A percentile compares a stretch with the other conserved stretches of the same genome.
phyloP scores from a whole-genome alignment of 2,113 vertebrate genomes.

The Ctenomys sociabilis region DNA sequence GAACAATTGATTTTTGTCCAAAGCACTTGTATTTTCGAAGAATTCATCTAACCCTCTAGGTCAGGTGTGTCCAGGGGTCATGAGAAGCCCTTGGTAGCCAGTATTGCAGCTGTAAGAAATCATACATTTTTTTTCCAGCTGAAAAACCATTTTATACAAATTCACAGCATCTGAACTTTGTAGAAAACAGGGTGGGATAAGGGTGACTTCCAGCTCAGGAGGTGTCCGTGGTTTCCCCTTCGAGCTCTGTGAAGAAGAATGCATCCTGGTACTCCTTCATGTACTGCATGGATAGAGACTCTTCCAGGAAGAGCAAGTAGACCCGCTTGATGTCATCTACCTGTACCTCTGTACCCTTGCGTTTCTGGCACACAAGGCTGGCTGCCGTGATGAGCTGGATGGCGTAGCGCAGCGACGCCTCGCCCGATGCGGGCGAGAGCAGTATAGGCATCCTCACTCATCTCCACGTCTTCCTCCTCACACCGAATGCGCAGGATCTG shows the following conservation, averaged over 20 bases:
- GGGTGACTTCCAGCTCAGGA: slow-evolving; percentile 67
- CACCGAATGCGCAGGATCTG: slow-evolving; percentile 97
- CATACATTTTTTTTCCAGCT: background rate
- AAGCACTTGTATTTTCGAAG: slow-evolving; percentile 31
- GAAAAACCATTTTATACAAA: too few species aligned
- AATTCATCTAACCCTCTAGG: background rate
- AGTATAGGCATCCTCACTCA: slow-evolving; percentile 93
- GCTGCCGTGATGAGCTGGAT: slow-evolving; percentile 96
- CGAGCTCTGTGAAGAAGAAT: slow-evolving; percentile 95
- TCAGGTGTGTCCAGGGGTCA: background rate
- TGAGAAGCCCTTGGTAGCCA: background rate
- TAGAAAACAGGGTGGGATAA: background rate
- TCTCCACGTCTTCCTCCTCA: slow-evolving; percentile 95
- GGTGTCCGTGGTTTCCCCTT: slow-evolving; percentile 85
- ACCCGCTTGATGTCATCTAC: slow-evolving; percentile 95
- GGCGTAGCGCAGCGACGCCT: slow-evolving; percentile 94
- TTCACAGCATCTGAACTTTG: slow-evolving; percentile 70
- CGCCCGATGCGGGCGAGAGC: slow-evolving; percentile 94
- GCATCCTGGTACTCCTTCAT: slow-evolving; percentile 97
- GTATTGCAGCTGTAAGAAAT: background rate
- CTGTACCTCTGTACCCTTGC: slow-evolving; percentile 94
- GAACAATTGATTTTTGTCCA: background rate
- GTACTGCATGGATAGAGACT: slow-evolving; percentile 94
- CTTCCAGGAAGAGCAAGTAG: slow-evolving; percentile 95
- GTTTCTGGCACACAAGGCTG: slow-evolving; percentile 93